Evolutionary conservation across 2,888 invertebrate genomes (phyloP).

Genomic region (Opisthograptis luteolata): DNA sequence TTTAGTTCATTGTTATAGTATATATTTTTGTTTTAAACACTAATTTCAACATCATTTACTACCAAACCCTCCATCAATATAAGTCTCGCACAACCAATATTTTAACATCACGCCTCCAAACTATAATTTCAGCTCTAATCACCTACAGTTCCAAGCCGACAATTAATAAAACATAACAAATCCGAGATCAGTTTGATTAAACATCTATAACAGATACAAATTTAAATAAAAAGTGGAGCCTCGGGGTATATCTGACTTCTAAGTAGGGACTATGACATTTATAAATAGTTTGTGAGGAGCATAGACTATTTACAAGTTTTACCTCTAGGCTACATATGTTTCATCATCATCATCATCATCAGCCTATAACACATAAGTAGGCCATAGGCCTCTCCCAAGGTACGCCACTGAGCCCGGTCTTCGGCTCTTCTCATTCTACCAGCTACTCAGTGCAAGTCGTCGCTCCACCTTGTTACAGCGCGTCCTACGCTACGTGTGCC

Average conservation of each 20-base stretch:
- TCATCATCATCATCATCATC: too few relatives aligned
- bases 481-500: too few relatives aligned
- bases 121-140: constrained; percentile 52
- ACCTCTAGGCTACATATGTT: too few relatives aligned
- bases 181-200: constrained; percentile 23
- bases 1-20: too few relatives aligned
- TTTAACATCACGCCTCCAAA: constrained; percentile 54
- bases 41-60: background rate
- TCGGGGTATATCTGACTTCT: constrained; percentile 10
- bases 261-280: background rate
- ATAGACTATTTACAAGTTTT: background rate
- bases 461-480: too few relatives aligned
- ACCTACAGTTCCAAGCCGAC: constrained; percentile 45
- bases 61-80: background rate
- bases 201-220: constrained; percentile 23
- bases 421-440: too few relatives aligned
- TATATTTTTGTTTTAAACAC: background rate
- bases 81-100: constrained; percentile 28
- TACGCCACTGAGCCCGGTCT: too few relatives aligned
- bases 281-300: background rate
- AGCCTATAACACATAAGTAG: too few relatives aligned
- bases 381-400: too few relatives aligned
- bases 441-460: too few relatives aligned
- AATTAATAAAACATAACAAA: constrained; percentile 46
- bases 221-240: constrained; percentile 21